Percentiles rank a stretch among this genome's conserved stretches.
Evolutionary conservation across 2,113 vertebrate genomes (phyloP).

Genomic region (Hassar affinis): DNA sequence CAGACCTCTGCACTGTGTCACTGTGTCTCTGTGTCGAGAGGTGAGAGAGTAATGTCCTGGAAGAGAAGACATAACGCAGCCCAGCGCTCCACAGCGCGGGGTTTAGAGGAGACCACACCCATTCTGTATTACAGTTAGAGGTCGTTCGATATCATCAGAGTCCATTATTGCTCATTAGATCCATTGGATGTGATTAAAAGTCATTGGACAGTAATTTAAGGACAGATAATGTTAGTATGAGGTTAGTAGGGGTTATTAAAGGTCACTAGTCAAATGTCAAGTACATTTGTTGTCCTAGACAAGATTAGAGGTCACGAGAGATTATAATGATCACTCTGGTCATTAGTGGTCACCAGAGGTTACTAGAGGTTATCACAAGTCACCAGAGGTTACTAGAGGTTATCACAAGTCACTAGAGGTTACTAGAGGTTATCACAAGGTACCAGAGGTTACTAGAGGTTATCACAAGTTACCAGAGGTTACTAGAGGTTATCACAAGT

Average conservation of each 20-base stretch:
- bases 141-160: neutral
- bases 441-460: too few species aligned
- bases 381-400: too few species aligned
- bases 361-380: too few species aligned
- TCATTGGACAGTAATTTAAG: neutral
- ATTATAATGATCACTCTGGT: neutral
- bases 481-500: too few species aligned
- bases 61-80: neutral
- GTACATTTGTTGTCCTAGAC: neutral
- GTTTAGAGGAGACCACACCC: neutral
- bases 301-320: neutral
- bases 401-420: too few species aligned
- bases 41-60: slow-evolving; percentile 39
- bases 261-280: neutral
- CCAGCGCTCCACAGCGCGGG: neutral
- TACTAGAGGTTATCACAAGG: too few species aligned
- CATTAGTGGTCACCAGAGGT: too few species aligned
- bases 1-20: slow-evolving; percentile 57
- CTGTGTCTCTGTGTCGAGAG: slow-evolving; percentile 8
- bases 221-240: too few species aligned
- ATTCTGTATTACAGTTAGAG: neutral
- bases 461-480: too few species aligned
- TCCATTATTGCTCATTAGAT: neutral
- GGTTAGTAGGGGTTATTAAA: neutral
- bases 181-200: neutral